These are phyloP conservation scores for Caenorhabditis afra DNA, from an alignment of 2,888 invertebrate genomes.

Conservation along the genomic window DNA sequence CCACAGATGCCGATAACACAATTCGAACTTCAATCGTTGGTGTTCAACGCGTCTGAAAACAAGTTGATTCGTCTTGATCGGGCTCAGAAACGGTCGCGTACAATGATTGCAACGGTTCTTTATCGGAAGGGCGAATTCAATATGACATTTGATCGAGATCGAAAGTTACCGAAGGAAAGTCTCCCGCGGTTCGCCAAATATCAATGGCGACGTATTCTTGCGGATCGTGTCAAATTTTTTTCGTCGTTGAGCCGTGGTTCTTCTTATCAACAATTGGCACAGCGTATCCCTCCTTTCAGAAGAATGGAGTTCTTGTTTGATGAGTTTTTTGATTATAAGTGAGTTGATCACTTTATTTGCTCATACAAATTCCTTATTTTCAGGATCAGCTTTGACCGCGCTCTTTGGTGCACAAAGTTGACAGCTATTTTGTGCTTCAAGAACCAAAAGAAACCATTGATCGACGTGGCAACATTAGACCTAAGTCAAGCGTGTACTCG, in stretches of 20 bases:
- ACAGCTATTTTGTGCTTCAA: constrained; percentile 15
- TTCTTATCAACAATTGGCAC: constrained; percentile 46
- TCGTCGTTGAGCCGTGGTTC: constrained; percentile 66
- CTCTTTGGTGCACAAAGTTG: constrained; percentile 60
- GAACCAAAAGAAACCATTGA: constrained; percentile 50
- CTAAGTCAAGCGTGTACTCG: constrained; percentile 32
- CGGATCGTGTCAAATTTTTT: constrained; percentile 66
- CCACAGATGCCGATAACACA: constrained; percentile 61
- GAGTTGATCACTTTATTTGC: constrained; percentile 7
- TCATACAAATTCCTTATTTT: constrained; percentile 1
- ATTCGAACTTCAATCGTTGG: constrained; percentile 72
- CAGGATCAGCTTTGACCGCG: constrained; percentile 54
- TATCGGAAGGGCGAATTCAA: constrained; percentile 64
- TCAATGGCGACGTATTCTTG: constrained; percentile 3
- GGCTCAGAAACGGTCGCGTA: constrained; percentile 12
- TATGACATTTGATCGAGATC: constrained; percentile 58
- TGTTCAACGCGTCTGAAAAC: constrained; percentile 65
- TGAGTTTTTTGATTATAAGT: constrained; percentile 68
- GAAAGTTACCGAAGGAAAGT: constrained; percentile 32
- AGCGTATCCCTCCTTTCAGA: constrained; percentile 61
- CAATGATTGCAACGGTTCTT: constrained; percentile 53
- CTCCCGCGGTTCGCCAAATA: constrained; percentile 4
- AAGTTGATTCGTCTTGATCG: constrained; percentile 33
- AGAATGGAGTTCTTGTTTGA: constrained; percentile 65
- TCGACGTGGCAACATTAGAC: constrained; percentile 35